Evolutionary conservation across 2,797 vertebrate genomes (phyloP), one percentile per base, ranked within the genome.

Genomic region (Crocodylus rhombifer): DNA sequence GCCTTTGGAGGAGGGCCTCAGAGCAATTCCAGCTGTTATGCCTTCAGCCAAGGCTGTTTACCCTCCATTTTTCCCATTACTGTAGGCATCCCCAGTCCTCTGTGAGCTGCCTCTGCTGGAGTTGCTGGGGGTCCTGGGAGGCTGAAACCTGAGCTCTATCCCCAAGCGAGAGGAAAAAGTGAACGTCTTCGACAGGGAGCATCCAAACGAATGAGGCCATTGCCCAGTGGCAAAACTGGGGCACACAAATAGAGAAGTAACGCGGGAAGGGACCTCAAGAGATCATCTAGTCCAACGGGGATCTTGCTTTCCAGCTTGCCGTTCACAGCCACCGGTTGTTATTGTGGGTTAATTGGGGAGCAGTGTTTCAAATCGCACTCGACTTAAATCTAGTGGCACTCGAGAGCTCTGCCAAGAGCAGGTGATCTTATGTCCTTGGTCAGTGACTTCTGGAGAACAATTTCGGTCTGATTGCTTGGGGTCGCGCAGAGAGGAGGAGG

Each of bases 241-340:
- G 51, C 73, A n/a, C 25, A 11, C 23, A 13, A 16, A 14, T 10
- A 36, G 11, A 33, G 67, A 51, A 51, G 10, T 51, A 51, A 10
- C 3, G 42, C 42, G 9, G 42, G 42, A 51, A 51, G 42, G 42
- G 42, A 51, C 42, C 42, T 51, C 42, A 51, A 51, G 9, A 10
- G 42, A 51, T 51, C 42, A 51, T 30, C 18, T 57, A 15, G 58
- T 33, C 76, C 33, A 51, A 51, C 71, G 0, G 17, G 60, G 51
- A 20, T 17, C 16, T 6, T 6, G 2, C 4, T 56, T 73, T 60
- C 3, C 0, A 2, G 0, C 23, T 1, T 1, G 0, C 4, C 15
- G 12, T 14, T 26, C 0, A 1, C 58, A 21, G 11, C 60, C 0
- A 0, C 17, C 0, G 3, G 71, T 18, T 15, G 1, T 60, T 51